phyloP scores from a whole-genome alignment of 2,113 vertebrate genomes.

The Odontesthes bonariensis region DNA sequence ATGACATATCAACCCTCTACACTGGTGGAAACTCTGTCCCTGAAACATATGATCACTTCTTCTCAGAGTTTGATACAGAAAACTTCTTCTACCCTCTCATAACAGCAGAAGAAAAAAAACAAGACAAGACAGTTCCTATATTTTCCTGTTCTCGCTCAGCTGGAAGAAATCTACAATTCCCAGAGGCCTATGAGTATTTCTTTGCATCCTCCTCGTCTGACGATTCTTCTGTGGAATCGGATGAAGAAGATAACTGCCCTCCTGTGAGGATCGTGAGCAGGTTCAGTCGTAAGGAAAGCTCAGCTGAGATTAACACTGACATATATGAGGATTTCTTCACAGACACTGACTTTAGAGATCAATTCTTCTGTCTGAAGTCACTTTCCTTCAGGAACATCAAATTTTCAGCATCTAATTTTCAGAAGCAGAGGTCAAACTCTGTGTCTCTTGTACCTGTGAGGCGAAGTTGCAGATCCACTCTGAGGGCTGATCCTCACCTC shows the following conservation, averaged over 20 bases:
- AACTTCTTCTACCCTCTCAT: slow-evolving; percentile 70
- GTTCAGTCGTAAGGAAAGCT: slow-evolving; percentile 12
- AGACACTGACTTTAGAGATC: slow-evolving; percentile 59
- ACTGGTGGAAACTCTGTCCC: slow-evolving; percentile 81
- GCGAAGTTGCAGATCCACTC: slow-evolving; percentile 6
- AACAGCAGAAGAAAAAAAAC: slow-evolving; percentile 23
- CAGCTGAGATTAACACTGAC: slow-evolving; percentile 65
- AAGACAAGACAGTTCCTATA: slow-evolving; percentile 63
- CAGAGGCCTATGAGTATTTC: slow-evolving; percentile 91
- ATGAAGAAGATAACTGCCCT: slow-evolving; percentile 64
- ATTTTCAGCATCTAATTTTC: slow-evolving; percentile 30
- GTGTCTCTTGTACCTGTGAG: slow-evolving; percentile 29
- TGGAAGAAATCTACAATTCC: slow-evolving; percentile 78
- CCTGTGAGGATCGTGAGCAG: slow-evolving; percentile 71
- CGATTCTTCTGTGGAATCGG: slow-evolving; percentile 57
- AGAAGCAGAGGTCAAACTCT: slow-evolving; percentile 28
- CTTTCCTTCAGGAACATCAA: slow-evolving; percentile 77
- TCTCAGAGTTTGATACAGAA: slow-evolving; percentile 84
- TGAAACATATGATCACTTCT: slow-evolving; percentile 91
- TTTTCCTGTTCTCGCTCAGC: slow-evolving; percentile 68
- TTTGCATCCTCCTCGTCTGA: slow-evolving; percentile 82
- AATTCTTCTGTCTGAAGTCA: slow-evolving; percentile 75
- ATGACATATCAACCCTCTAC: slow-evolving; percentile 26
- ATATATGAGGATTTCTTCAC: slow-evolving; percentile 84
- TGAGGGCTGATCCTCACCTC: slow-evolving; percentile 27